Evolutionary conservation across 2,888 invertebrate genomes (phyloP).

Genomic region (Loripinus fragilis): DNA sequence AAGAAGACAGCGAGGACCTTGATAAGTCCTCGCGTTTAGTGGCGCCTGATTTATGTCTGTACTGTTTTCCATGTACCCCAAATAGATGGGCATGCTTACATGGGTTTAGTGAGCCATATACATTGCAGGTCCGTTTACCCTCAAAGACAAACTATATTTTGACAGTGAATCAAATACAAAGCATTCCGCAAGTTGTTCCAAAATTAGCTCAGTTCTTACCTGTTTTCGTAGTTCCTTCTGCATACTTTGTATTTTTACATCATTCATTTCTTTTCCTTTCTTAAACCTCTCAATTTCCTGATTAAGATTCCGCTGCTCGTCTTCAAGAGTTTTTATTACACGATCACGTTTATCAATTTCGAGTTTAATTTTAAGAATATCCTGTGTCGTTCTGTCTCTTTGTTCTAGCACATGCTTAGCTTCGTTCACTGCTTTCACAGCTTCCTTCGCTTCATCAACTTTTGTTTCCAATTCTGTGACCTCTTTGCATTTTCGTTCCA

Average conservation of each 20-base stretch:
- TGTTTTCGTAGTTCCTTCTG: constrained; percentile 54
- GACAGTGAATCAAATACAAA: neutral
- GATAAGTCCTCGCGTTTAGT: too few relatives aligned
- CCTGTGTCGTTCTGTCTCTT: constrained; percentile 42
- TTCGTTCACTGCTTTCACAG: constrained; percentile 46
- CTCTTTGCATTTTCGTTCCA: constrained; percentile 42
- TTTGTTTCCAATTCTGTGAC: constrained; percentile 47
- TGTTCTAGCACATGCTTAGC: constrained; percentile 45
- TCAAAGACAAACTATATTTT: too few relatives aligned
- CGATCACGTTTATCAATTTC: constrained; percentile 53
- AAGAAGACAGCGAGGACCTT: too few relatives aligned
- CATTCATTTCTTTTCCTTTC: constrained; percentile 42
- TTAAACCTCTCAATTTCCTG: constrained; percentile 35
- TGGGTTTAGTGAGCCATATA: too few relatives aligned
- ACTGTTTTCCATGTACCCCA: too few relatives aligned
- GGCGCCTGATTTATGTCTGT: too few relatives aligned
- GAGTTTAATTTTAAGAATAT: constrained; percentile 53
- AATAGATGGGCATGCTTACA: too few relatives aligned
- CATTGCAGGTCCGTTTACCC: too few relatives aligned
- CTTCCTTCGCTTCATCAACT: constrained; percentile 42
- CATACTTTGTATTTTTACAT: constrained; percentile 37
- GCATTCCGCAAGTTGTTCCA: too few relatives aligned
- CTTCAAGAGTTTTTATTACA: constrained; percentile 29
- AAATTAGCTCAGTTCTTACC: too few relatives aligned
- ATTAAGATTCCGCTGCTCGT: constrained; percentile 28